Base-by-base conservation (phyloP, 2,888 invertebrate genomes). In the Molorchus minor region DNA sequence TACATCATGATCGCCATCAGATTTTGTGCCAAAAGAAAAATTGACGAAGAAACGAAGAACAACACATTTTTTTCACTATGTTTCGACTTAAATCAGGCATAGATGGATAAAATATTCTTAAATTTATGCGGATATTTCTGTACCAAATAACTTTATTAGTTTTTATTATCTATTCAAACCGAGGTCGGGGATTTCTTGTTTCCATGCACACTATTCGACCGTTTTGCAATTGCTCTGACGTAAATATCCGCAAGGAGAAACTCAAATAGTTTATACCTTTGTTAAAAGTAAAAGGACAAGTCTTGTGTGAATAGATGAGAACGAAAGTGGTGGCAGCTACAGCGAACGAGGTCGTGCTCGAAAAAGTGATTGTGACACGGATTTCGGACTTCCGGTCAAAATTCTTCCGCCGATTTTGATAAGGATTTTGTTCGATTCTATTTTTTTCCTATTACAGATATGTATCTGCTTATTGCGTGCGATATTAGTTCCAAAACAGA, bases 271-370 rank as follows among this genome's bases (percentile, higher is more conserved):
- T 21, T 13, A 12, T 25, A 43, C n/a, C 17, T 3, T 41, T 17
- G n/a, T 41, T 41, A 36, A 49, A 49, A 49, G 49, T 49, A 49
- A 49, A 49, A 49, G 49, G 49, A 49, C 38, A 21, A 1, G 21
- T n/a, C 10, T 20, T 19, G 38, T 49, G 49, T 49, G 49, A 49
- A 38, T 49, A 25, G 49, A 49, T 38, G 49, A 49, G 49, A 49
- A 49, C 16, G 49, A 49, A 49, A 49, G 49, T 49, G 16, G 20
- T 29, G n/a, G n/a, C n/a, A n/a, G n/a, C n/a, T 5, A 12, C 12
- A 15, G 15, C 21, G 38, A 49, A 21, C 25, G 49, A 49, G 49
- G 49, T 49, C 49, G 38, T 25, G 8, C 21, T 38, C 49, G 21
- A 49, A 49, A 49, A 49, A 25, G 36, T 20, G 49, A 49, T 49